A percentile compares a stretch with the other conserved stretches of the same genome.
These are phyloP conservation scores for Masticophis lateralis DNA, from an alignment of 2,797 vertebrate genomes.

Conservation along the genomic window DNA sequence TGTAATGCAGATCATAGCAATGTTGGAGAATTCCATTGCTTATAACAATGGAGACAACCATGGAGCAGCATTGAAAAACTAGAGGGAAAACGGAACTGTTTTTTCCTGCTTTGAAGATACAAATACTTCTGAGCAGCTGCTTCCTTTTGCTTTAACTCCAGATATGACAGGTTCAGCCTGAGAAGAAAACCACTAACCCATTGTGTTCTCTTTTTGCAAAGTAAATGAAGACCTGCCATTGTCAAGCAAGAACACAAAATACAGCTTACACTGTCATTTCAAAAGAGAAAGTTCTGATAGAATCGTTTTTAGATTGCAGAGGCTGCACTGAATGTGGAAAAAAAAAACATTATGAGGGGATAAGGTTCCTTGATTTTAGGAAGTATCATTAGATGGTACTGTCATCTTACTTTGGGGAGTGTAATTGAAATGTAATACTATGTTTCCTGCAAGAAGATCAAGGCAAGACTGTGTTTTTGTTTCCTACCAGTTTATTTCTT, in stretches of 20 bases:
- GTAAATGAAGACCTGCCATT: conserved; percentile 6
- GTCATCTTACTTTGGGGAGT: background rate
- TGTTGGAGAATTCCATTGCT: conserved; percentile 48
- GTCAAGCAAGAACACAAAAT: conserved; percentile 31
- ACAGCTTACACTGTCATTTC: conserved; percentile 24
- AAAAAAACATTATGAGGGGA: conserved; percentile 1
- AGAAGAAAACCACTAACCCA: background rate
- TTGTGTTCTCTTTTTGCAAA: fast-evolving
- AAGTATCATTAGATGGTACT: background rate
- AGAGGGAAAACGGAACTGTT: conserved; percentile 16
- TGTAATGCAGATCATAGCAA: conserved; percentile 58
- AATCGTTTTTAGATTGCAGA: conserved; percentile 38
- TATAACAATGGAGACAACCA: conserved; percentile 11
- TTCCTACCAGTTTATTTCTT: background rate
- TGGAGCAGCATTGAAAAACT: conserved; percentile 17
- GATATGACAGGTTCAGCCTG: conserved; percentile 15
- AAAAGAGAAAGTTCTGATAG: conserved; percentile 28
- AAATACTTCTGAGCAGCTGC: background rate
- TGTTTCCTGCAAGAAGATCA: background rate
- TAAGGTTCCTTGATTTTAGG: background rate
- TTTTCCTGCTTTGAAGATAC: conserved; percentile 13
- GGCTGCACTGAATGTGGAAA: conserved; percentile 2
- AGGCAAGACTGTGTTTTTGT: background rate
- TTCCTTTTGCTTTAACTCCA: conserved; percentile 3
- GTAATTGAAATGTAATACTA: background rate